These are phyloP conservation scores for Graphium colonna DNA, from an alignment of 2,888 invertebrate genomes.

Conservation along the genomic window DNA sequence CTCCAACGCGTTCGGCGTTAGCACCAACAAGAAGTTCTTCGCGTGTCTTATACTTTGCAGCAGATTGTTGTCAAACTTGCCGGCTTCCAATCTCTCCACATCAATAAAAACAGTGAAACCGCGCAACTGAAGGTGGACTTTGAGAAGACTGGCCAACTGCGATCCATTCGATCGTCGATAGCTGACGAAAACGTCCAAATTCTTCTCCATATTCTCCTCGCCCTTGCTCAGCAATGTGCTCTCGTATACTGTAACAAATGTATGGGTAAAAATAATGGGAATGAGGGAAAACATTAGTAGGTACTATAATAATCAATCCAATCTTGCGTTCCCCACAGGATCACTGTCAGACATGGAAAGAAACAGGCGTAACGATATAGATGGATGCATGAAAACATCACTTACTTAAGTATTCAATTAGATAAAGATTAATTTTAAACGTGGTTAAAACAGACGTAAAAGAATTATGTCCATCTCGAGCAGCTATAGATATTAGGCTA, in stretches of 20 bases:
- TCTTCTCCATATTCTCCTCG: constrained; percentile 91
- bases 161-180: constrained; percentile 98
- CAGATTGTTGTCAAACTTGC: constrained; percentile 98
- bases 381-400: no score
- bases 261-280: background rate
- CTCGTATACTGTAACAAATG: constrained; percentile 77
- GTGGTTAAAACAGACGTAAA: no score
- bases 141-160: constrained; percentile 95
- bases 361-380: background rate
- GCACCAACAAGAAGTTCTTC: constrained; percentile 96
- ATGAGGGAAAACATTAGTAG: background rate
- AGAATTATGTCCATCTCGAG: no score
- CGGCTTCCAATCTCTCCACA: constrained; percentile 97
- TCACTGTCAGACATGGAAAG: constrained; percentile 20
- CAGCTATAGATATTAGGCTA: no score
- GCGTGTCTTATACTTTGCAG: constrained; percentile 98
- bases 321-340: constrained; percentile 7
- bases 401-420: no score
- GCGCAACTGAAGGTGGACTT: constrained; percentile 96
- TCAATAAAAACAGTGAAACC: constrained; percentile 99
- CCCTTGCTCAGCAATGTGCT: constrained; percentile 83
- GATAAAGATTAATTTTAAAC: no score
- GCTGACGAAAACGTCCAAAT: constrained; percentile 98
- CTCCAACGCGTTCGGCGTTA: constrained; percentile 96
- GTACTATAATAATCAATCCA: background rate